Base-by-base conservation (phyloP, 2,888 invertebrate genomes). In the Brenthis daphne region DNA sequence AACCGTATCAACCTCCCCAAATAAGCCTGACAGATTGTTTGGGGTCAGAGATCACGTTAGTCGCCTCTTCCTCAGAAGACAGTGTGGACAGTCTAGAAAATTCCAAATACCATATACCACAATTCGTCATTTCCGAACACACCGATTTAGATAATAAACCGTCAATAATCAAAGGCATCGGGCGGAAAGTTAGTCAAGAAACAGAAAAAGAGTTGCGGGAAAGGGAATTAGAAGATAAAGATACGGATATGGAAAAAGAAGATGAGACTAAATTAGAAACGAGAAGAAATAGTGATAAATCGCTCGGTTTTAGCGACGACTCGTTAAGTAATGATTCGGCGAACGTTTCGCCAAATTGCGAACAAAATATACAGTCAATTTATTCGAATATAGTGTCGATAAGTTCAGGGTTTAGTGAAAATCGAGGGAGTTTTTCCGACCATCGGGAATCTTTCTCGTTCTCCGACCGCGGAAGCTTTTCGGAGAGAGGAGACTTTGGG, bases 21-120 rank as follows among this genome's bases (percentile, higher is more conserved):
- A 98, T 98, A 71, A 98, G 97, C 77, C 94, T 98, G 12, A 98
- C 98, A 0, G 98, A 98, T 83, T 98, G 98, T 65, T 94, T 97
- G 65, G 98, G 98, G 0, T 96, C 96, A 6, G 96, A 97, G 86
- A 95, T 97, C 0, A 97, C 97, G 0, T 81, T 97, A 2, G 96
- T 97, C 0, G 96, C 96, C 0, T 96, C 96, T 0, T 96, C 96
- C 0, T 96, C 96, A 0, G 94, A 95, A 72, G 96, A 96, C 71
- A 95, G 95, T 58, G 95, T 95, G 87, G 96, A 96, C 64, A 94
- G 95, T 60, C 81, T 96, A 55, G 96, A 95, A 67, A 94, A 93
- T 65, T 75, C 87, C 0, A 90, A 87, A 50, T 91, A 92, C 69
- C 82, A 93, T 0, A 82, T 94, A 14, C 94, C 94, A 0, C 94